Percentiles rank a stretch among this genome's conserved stretches.
These are phyloP conservation scores for Macropus fuliginosus DNA, from an alignment of 2,797 vertebrate species.

Conservation along the genomic window DNA sequence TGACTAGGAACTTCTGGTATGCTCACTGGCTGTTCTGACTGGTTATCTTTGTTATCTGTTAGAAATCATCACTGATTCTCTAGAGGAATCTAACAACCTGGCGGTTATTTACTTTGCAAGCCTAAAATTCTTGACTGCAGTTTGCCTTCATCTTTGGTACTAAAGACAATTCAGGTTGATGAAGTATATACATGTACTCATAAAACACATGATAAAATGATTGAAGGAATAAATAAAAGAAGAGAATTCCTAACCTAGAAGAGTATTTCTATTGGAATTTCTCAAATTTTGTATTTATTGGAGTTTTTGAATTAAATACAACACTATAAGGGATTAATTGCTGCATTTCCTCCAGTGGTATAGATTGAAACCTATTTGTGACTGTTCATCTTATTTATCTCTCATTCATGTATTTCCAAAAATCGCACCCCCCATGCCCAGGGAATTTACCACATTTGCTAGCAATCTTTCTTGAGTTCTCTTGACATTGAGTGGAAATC, in stretches of 20 bases:
- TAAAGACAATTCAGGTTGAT: not conserved
- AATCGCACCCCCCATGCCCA: not conserved
- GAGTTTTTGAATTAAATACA: constrained; percentile 1
- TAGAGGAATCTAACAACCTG: not conserved
- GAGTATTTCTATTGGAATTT: constrained; percentile 30
- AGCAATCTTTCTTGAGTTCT: too few species aligned
- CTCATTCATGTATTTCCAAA: not conserved
- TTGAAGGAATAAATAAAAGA: not conserved
- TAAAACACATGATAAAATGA: not conserved
- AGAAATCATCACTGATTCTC: not conserved
- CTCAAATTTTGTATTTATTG: constrained; percentile 28
- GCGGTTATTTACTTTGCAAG: not conserved
- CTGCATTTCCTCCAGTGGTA: too few species aligned
- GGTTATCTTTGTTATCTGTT: not conserved
- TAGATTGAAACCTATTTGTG: too few species aligned
- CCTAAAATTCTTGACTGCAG: not conserved
- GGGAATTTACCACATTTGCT: not conserved
- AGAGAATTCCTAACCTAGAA: constrained; percentile 14
- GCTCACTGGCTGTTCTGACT: not conserved
- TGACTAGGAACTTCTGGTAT: not conserved
- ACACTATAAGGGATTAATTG: too few species aligned
- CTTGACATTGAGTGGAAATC: too few species aligned
- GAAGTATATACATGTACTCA: not conserved
- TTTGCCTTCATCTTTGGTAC: not conserved
- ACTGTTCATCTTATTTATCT: not conserved